Conservation (phyloP, 2,888 invertebrate species). For the Xiphydria camelus region DNA sequence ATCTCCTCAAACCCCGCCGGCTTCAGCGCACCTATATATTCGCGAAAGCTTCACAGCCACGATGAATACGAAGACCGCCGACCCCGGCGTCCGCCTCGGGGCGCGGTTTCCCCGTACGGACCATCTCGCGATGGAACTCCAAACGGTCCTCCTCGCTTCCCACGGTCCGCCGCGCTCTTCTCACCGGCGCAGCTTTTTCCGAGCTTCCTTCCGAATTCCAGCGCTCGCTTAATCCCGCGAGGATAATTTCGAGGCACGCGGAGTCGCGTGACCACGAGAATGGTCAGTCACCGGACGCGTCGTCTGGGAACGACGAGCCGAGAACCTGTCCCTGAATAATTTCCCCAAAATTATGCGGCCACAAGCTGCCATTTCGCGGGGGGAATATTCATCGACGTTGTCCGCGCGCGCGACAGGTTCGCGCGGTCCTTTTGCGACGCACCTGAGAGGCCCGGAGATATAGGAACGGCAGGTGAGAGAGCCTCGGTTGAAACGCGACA, state of each 20-base stretch:
- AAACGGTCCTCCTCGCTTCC: neutral
- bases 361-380: conserved; percentile 21
- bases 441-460: conserved; percentile 19
- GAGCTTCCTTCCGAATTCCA: conserved; percentile 6
- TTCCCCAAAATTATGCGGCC: conserved; percentile 28
- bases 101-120: too few species aligned
- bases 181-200: too few species aligned
- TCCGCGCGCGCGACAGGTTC: conserved; percentile 22
- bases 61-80: too few species aligned
- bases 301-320: neutral
- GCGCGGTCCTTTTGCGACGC: conserved; percentile 8
- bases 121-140: too few species aligned
- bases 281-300: conserved; percentile 1
- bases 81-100: too few species aligned
- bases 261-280: conserved; percentile 24
- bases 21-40: too few species aligned
- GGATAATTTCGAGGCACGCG: conserved; percentile 36
- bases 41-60: too few species aligned
- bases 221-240: conserved; percentile 30
- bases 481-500: conserved; percentile 7
- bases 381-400: conserved; percentile 9
- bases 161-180: neutral
- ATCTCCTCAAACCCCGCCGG: too few species aligned
- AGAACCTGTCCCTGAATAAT: conserved; percentile 28
- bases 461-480: conserved; percentile 15